Conservation (phyloP, 2,888 invertebrate genomes). For the Ptilodon capucinus region DNA sequence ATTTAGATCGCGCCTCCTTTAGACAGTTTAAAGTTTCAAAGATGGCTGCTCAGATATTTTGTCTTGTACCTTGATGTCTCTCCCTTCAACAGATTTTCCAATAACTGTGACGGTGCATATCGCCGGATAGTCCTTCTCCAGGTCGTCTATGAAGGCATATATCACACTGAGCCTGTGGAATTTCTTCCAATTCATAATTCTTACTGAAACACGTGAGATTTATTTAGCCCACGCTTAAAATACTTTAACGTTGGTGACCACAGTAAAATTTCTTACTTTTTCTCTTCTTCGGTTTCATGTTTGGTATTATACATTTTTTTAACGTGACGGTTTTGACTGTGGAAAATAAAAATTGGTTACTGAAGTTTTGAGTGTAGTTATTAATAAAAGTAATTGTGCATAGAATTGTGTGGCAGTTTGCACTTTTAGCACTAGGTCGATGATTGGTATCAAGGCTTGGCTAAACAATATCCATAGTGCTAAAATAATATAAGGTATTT, state of each 20-base stretch:
- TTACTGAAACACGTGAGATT: slow-evolving; percentile 46
- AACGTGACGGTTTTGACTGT: background rate
- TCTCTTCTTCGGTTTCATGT: slow-evolving; percentile 46
- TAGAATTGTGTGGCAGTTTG: too few species aligned
- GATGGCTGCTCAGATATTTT: background rate
- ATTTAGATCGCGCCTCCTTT: background rate
- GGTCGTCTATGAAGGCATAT: slow-evolving; percentile 88
- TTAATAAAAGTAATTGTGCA: too few species aligned
- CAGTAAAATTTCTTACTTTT: slow-evolving; percentile 40
- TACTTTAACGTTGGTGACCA: background rate
- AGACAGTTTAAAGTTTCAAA: too few species aligned
- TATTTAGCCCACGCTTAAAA: background rate
- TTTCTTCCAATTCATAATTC: slow-evolving; percentile 87
- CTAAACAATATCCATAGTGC: too few species aligned
- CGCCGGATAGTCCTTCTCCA: slow-evolving; percentile 89
- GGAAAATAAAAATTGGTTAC: background rate
- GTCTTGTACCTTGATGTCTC: slow-evolving; percentile 85
- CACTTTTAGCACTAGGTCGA: too few species aligned
- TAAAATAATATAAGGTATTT: too few species aligned
- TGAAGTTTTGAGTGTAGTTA: too few species aligned
- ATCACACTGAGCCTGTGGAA: slow-evolving; percentile 90
- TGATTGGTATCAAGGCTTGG: too few species aligned
- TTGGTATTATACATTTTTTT: slow-evolving; percentile 44
- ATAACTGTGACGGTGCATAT: slow-evolving; percentile 89
- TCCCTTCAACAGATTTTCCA: slow-evolving; percentile 89